These are phyloP conservation scores for Ichneumoninae sp. DNA, from an alignment of 2,888 invertebrate species.

Conservation along the genomic window DNA sequence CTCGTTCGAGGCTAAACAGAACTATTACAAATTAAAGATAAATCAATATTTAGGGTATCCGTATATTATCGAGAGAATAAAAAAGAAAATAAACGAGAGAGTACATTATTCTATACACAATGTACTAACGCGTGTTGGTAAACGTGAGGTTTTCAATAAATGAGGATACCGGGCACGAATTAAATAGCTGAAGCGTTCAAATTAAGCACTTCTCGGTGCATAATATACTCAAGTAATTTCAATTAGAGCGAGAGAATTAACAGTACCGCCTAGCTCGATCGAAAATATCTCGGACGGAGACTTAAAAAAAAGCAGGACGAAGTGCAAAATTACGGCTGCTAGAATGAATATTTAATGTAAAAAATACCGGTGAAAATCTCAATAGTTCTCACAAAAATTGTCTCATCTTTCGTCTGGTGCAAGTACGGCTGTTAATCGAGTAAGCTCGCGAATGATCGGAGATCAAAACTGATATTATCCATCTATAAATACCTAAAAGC, in stretches of 20 bases:
- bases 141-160: conserved; percentile 46
- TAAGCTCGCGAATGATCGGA: conserved; percentile 46
- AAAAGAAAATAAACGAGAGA: conserved; percentile 47
- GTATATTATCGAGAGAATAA: conserved; percentile 60
- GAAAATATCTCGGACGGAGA: not conserved
- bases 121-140: conserved; percentile 53
- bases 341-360: conserved; percentile 1
- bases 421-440: conserved; percentile 19
- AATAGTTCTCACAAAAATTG: not conserved
- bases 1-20: conserved; percentile 55
- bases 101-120: conserved; percentile 66
- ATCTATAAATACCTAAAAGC: conserved; percentile 62
- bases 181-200: conserved; percentile 54
- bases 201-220: conserved; percentile 50
- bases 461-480: conserved; percentile 55
- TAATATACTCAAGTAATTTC: conserved; percentile 49
- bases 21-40: conserved; percentile 67
- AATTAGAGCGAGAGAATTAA: conserved; percentile 27
- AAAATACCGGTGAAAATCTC: not conserved
- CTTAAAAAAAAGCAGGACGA: not conserved
- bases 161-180: conserved; percentile 63
- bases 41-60: conserved; percentile 67
- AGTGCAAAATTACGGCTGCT: not conserved
- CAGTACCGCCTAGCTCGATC: conserved; percentile 4
- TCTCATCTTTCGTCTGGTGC: conserved; percentile 17